phyloP scores from a whole-genome alignment of 2,797 vertebrate species.

The Onychomys arenicola region DNA sequence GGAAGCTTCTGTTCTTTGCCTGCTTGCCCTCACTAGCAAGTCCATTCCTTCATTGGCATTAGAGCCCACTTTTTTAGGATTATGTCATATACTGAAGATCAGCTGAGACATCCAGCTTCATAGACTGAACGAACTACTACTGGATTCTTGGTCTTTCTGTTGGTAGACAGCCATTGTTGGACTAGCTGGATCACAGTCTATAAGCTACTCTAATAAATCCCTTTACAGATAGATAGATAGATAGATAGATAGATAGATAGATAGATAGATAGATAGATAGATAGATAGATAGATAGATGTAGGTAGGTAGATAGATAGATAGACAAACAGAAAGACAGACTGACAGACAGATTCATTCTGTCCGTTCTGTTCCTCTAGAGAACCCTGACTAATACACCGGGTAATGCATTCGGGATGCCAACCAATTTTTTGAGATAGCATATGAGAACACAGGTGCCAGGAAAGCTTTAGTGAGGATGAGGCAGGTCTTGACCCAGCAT shows the following conservation, averaged over 20 bases:
- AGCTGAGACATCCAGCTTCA: not conserved
- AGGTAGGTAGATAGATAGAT: not conserved
- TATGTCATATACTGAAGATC: not conserved
- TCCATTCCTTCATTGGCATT: not conserved
- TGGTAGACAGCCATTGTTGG: not conserved
- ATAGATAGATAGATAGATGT: not conserved
- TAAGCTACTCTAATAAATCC: not conserved
- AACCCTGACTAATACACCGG: not conserved
- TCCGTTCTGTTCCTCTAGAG: not conserved
- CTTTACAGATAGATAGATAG: not conserved
- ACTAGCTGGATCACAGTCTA: not conserved
- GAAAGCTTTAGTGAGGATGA: slow-evolving; percentile 74
- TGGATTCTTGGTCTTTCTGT: not conserved
- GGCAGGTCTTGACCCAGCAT: not conserved
- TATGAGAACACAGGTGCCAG: not conserved
- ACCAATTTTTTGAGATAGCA: not conserved
- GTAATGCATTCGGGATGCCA: not conserved
- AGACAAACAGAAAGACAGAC: not conserved
- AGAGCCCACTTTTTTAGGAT: not conserved
- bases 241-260: not conserved
- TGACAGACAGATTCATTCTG: not conserved
- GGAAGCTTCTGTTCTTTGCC: not conserved
- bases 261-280: not conserved
- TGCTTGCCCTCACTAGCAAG: not conserved
- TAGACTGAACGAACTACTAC: not conserved